Percentiles rank a stretch among this genome's conserved stretches.
phyloP scores from a whole-genome alignment of 1,140 invertebrate genomes.

The Neodiprion fabricii region DNA sequence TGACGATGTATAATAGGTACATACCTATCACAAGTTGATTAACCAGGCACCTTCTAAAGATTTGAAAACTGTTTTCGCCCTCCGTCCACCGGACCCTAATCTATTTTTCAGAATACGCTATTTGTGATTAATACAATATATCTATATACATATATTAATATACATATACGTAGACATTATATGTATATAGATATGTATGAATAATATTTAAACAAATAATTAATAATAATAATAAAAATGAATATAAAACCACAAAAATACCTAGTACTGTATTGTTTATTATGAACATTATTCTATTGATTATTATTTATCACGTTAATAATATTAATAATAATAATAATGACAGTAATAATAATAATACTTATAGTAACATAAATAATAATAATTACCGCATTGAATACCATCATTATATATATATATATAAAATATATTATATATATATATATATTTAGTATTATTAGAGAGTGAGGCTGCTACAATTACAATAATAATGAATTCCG shows the following conservation, averaged over 20 bases:
- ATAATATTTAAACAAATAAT: conserved; percentile 20
- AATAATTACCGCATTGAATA: conserved; percentile 53
- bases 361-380: conserved; percentile 36
- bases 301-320: conserved; percentile 45
- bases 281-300: conserved; percentile 42
- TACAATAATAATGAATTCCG: conserved; percentile 57
- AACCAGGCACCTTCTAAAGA: too few relatives aligned
- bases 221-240: conserved; percentile 10
- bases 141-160: conserved; percentile 31
- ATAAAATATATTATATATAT: conserved; percentile 50
- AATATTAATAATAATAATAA: conserved; percentile 37
- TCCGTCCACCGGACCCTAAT: conserved; percentile 58
- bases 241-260: conserved; percentile 27
- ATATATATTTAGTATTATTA: conserved; percentile 54
- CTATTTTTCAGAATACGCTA: conserved; percentile 64
- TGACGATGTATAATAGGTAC: too few relatives aligned
- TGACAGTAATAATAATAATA: too few relatives aligned
- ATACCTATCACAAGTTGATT: too few relatives aligned
- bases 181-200: conserved; percentile 15
- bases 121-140: conserved; percentile 62
- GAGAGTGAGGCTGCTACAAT: conserved; percentile 55
- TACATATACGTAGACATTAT: conserved; percentile 12
- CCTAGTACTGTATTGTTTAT: conserved; percentile 36
- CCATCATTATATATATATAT: conserved; percentile 44
- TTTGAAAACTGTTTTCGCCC: conserved; percentile 34